Evolutionary conservation across 2,888 invertebrate genomes (phyloP).

Genomic region (Rhagophthalmus giganteus): DNA sequence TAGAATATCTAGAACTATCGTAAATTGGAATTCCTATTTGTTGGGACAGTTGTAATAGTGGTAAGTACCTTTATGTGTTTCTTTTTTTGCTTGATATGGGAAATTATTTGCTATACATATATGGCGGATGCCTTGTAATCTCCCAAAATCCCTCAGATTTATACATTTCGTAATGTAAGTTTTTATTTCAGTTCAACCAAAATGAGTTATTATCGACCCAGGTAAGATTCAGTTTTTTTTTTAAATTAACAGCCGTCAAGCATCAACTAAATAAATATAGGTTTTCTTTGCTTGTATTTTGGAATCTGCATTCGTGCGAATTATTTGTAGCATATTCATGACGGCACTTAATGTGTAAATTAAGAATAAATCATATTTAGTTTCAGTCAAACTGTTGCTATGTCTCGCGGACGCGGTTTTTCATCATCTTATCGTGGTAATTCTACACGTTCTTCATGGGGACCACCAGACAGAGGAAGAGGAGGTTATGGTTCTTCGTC

Average conservation of each 20-base stretch:
- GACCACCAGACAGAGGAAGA: slow-evolving; percentile 36
- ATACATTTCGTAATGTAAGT: slow-evolving; percentile 25
- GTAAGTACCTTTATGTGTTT: too few species aligned
- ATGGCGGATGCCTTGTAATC: too few species aligned
- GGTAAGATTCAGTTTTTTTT: slow-evolving; percentile 38
- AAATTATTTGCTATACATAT: too few species aligned
- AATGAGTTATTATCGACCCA: slow-evolving; percentile 51
- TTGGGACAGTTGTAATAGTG: neutral
- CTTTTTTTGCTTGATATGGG: too few species aligned
- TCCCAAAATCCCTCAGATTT: too few species aligned
- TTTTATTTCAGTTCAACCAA: slow-evolving; percentile 45
- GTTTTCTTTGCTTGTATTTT: neutral
- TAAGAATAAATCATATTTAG: slow-evolving; percentile 33
- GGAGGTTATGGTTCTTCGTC: slow-evolving; percentile 39
- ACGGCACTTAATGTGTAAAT: too few species aligned
- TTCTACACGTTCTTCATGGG: slow-evolving; percentile 41
- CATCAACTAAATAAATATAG: neutral
- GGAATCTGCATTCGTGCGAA: too few species aligned
- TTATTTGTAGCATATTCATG: too few species aligned
- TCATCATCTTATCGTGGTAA: slow-evolving; percentile 44
- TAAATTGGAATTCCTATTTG: too few species aligned
- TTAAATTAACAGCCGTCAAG: neutral
- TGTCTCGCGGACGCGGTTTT: slow-evolving; percentile 46
- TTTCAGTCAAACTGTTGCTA: slow-evolving; percentile 46
- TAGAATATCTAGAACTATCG: too few species aligned